A percentile compares a stretch with the other conserved stretches of the same genome.
Evolutionary conservation across 1,140 invertebrate genomes (phyloP).

Genomic region (Psilanteris sp.): DNA sequence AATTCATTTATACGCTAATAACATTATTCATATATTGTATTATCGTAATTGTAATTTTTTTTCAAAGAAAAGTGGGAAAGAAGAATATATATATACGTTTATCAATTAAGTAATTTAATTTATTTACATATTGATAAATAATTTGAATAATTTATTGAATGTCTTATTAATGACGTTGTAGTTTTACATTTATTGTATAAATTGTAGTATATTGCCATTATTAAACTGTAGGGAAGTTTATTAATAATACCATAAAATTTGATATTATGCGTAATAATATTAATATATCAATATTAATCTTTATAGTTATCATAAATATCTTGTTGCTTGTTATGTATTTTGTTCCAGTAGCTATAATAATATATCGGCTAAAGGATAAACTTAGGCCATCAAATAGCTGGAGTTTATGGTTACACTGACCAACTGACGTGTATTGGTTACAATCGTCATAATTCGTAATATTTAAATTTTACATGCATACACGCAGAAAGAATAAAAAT

Average conservation of each 20-base stretch:
- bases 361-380: constrained; percentile 4
- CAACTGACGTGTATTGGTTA: constrained; percentile 9
- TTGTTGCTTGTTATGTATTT: not conserved
- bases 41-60: too few relatives aligned
- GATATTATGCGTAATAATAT: constrained; percentile 1
- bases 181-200: not conserved
- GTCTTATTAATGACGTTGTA: not conserved
- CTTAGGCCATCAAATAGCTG: constrained; percentile 4
- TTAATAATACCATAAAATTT: not conserved
- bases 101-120: too few relatives aligned
- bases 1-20: too few relatives aligned
- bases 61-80: too few relatives aligned
- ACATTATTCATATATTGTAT: too few relatives aligned
- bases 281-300: constrained; percentile 2
- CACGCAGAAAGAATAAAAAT: too few relatives aligned
- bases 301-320: constrained; percentile 18
- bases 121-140: too few relatives aligned
- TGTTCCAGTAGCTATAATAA: constrained; percentile 6
- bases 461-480: too few relatives aligned
- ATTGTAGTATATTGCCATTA: not conserved
- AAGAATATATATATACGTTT: too few relatives aligned
- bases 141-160: too few relatives aligned
- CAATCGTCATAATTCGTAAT: constrained; percentile 18
- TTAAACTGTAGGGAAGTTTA: constrained; percentile 1
- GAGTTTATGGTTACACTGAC: constrained; percentile 12